Evolutionary conservation across 1,140 invertebrate genomes (phyloP), one percentile per base, ranked within the genome.

Genomic region (Planococcus citri): DNA sequence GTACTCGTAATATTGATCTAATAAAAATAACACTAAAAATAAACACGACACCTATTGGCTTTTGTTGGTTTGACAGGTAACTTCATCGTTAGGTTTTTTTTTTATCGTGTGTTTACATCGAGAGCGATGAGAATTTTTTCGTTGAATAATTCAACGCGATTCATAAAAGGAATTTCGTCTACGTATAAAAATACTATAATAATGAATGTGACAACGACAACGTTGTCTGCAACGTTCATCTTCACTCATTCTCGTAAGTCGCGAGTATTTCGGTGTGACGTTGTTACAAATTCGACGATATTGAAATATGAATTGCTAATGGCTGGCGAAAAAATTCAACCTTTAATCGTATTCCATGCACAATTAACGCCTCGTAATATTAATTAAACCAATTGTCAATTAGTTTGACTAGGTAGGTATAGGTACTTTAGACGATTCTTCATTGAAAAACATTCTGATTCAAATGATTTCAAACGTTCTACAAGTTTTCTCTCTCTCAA

Each of bases 101-200:
- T 33, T 51, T 51, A 51, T 51, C 41, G 41, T 51, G 12, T 51
- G 41, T 51, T 51, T 51, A 51, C 41, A 51, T 51, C 41, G 41
- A 17, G n/a, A 51, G n/a, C n/a, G n/a, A n/a, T n/a, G n/a, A n/a
- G 29, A 33, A 12, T 12, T 6, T 20, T 51, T 51, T 51, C n/a
- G 41, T 51, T 51, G 41, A 51, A 51, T 51, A 17, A 51, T 51
- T 51, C 41, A 51, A 20, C 41, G 17, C 41, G n/a, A 51, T 51
- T 51, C n/a, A 51, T 51, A 51, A 51, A 51, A n/a, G 41, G 17
- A 51, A 9, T 51, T 51, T 51, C 17, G 10, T 51, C 41, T 51
- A 17, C 17, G 3, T 51, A 51, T 51, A 17, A 51, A 51, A 51
- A 20, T 51, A 51, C 41, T 17, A 51, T 51, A 37, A 37, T 37